Base-by-base conservation (phyloP, 2,888 invertebrate species). In the Drosophila yooni region DNA sequence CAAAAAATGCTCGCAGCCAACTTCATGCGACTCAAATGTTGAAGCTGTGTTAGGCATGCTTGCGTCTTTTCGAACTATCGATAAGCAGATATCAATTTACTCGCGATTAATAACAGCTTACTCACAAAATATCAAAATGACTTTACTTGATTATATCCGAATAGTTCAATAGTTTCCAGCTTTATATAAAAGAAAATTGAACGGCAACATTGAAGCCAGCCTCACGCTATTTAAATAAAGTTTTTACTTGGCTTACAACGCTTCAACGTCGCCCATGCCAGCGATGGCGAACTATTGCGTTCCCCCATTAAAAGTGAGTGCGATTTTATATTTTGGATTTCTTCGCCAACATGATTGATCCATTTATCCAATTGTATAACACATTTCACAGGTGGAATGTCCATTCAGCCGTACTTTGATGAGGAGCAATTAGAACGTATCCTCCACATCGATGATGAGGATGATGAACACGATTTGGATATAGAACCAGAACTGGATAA, bases 391-490 rank as follows among this genome's bases (percentile, higher is more conserved):
- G 93, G 91, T 63, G 91, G 92, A 59, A 91, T 93, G 86, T 82
- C 83, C 64, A 88, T 91, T 29, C 88, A 92, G 85, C 96, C 96
- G 0, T 96, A 96, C 91, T 97, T 94, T 82, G 96, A 96, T 78
- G 96, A 96, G 33, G 91, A 91, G 7, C 96, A 96, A 52, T 95
- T 95, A 6, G 93, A 95, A 25, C 94, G 94, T 0, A 94, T 94
- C 1, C 94, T 95, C 1, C 94, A 95, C 34, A 94, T 94, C 0
- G 88, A 90, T 6, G 88, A 88, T 8, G 81, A 83, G 50, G 89
- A 94, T 0, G 95, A 92, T 61, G 95, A 95, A 6, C 81, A 89
- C 85, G 86, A 90, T 27, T 84, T 43, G 15, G 67, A 59, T 2
- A 69, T 83, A 60, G 91, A 92, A 46, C 57, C 68, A 15, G 69